Conservation (phyloP, 2,113 vertebrate genomes). For the Ailuropoda melanoleuca region DNA sequence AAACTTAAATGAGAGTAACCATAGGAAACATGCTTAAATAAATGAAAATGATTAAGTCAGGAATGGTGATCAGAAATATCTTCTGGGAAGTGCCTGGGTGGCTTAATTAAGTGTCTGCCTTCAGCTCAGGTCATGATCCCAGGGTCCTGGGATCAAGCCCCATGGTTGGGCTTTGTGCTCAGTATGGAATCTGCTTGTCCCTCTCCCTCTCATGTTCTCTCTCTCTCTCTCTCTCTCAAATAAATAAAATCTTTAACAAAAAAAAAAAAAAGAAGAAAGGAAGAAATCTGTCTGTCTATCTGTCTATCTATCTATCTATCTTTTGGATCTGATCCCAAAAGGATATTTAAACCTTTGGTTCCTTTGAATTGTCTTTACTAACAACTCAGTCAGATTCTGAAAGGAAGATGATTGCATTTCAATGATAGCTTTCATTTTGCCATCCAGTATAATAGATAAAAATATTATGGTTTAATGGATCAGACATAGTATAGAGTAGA, state of each 20-base stretch:
- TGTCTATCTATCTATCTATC: neutral
- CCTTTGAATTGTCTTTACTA: constrained; percentile 15
- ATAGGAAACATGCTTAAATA: neutral
- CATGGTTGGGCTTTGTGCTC: neutral
- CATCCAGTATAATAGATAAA: neutral
- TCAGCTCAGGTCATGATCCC: neutral
- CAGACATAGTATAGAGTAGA: neutral
- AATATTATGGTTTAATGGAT: neutral
- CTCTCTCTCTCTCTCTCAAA: neutral
- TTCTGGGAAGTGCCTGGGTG: neutral
- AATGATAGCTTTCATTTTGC: neutral
- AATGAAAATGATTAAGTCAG: constrained; percentile 7
- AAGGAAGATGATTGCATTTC: neutral
- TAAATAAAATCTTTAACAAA: neutral
- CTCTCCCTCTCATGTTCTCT: neutral
- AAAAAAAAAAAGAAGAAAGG: too few relatives aligned
- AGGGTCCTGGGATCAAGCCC: too few relatives aligned
- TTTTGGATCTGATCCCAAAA: constrained; percentile 13
- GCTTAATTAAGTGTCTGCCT: neutral
- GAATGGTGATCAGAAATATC: neutral
- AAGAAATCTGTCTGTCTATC: too few relatives aligned
- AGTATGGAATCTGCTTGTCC: neutral
- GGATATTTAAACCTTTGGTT: constrained; percentile 8
- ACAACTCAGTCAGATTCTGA: neutral
- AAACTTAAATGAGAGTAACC: neutral